These are phyloP conservation scores for Adelosebastes latens DNA, from an alignment of 2,797 vertebrate species.

Conservation along the genomic window DNA sequence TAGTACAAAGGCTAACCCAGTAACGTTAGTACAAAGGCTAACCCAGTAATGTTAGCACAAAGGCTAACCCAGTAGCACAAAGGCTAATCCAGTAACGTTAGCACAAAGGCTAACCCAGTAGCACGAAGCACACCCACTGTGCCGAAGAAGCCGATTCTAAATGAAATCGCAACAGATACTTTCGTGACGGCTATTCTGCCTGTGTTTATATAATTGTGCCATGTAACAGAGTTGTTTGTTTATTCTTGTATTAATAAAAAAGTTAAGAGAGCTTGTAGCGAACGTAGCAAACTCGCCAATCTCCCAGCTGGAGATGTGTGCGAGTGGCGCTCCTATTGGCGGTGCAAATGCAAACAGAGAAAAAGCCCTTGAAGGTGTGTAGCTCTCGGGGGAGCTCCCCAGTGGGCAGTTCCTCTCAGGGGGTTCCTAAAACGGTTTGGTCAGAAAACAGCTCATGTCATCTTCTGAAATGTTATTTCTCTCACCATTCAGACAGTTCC, in stretches of 20 bases:
- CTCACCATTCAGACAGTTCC: conserved; percentile 90
- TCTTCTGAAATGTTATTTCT: not conserved
- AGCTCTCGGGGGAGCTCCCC: not conserved
- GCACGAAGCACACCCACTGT: not conserved
- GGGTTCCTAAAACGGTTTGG: not conserved
- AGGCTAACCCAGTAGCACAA: not conserved
- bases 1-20: too few species aligned
- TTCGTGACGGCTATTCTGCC: not conserved
- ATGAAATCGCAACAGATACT: too few species aligned
- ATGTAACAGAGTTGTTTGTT: not conserved
- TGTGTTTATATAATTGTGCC: not conserved
- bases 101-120: not conserved
- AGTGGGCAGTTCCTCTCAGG: not conserved
- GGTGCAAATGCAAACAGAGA: not conserved
- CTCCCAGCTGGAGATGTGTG: not conserved
- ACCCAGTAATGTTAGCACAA: not conserved
- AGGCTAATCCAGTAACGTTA: not conserved
- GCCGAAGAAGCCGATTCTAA: too few species aligned
- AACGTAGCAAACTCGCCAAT: too few species aligned
- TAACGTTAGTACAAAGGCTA: not conserved
- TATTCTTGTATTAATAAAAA: not conserved
- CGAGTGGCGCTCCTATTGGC: not conserved
- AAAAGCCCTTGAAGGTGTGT: not conserved
- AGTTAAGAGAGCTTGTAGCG: too few species aligned
- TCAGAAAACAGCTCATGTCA: not conserved